Percentiles rank a stretch among this genome's conserved stretches.
These are phyloP conservation scores for Colius striatus DNA, from an alignment of 2,113 vertebrate species.

Conservation along the genomic window DNA sequence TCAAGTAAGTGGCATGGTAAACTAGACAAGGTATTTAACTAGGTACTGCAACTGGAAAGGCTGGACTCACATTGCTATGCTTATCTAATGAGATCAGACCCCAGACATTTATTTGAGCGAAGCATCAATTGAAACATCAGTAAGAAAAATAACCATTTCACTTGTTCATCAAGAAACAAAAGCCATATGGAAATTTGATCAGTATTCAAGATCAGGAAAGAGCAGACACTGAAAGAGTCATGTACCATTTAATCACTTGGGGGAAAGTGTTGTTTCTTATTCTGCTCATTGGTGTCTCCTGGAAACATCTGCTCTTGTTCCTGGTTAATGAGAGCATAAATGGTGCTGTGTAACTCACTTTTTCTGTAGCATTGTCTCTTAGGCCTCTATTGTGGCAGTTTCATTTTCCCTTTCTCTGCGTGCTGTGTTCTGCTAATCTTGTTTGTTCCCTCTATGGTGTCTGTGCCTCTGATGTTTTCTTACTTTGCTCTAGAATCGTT, in stretches of 20 bases:
- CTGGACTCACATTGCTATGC: fast-evolving
- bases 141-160: background rate
- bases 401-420: background rate
- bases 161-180: background rate
- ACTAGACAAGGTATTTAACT: background rate
- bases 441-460: background rate
- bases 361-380: background rate
- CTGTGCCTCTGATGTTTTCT: background rate
- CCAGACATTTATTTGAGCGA: background rate
- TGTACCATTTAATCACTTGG: background rate
- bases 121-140: background rate
- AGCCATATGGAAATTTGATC: background rate
- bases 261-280: background rate
- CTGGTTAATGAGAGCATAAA: background rate
- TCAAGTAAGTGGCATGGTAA: background rate
- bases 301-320: slow-evolving; percentile 10
- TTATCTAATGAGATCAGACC: background rate
- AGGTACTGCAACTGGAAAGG: background rate
- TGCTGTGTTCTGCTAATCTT: background rate
- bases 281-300: background rate
- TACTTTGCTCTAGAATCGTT: background rate
- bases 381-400: background rate
- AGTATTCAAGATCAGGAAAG: background rate
- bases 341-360: background rate
- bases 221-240: background rate